Evolutionary conservation across 1,140 invertebrate species (phyloP).

Genomic region (Papilio helenus): DNA sequence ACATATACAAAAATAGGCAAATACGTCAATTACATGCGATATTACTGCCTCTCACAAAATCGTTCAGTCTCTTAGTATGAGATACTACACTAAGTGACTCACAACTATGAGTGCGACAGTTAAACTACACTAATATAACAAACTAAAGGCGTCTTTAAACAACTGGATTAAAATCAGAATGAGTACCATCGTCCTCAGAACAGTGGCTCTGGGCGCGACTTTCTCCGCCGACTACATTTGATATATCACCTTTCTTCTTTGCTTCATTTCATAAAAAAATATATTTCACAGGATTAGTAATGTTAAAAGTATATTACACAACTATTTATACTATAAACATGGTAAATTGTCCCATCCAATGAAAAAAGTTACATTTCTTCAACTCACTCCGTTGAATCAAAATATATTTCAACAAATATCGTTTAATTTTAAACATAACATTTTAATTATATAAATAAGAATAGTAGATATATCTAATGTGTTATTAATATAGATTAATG

Average conservation of each 20-base stretch:
- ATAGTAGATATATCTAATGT: neutral
- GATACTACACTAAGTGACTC: no score
- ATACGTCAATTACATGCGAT: slow-evolving; percentile 19
- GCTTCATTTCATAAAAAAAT: slow-evolving; percentile 77
- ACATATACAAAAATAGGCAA: neutral
- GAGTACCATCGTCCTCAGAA: slow-evolving; percentile 72
- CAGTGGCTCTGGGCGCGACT: slow-evolving; percentile 61
- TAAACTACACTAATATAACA: slow-evolving; percentile 40
- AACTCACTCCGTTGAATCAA: neutral
- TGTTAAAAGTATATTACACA: neutral
- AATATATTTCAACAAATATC: neutral
- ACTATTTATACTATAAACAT: neutral
- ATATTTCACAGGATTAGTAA: slow-evolving; percentile 21
- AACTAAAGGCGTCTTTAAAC: slow-evolving; percentile 21
- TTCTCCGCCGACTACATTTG: slow-evolving; percentile 69
- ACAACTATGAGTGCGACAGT: neutral
- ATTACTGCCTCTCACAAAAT: neutral
- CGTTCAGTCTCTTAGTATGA: no score
- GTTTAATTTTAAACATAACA: neutral
- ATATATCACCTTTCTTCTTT: slow-evolving; percentile 75
- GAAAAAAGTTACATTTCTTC: neutral
- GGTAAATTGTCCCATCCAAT: neutral
- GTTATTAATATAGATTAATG: neutral
- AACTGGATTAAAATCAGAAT: slow-evolving; percentile 47
- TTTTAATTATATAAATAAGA: no score